Conservation (phyloP, 1,140 invertebrate species). For the Plutomurus gul region DNA sequence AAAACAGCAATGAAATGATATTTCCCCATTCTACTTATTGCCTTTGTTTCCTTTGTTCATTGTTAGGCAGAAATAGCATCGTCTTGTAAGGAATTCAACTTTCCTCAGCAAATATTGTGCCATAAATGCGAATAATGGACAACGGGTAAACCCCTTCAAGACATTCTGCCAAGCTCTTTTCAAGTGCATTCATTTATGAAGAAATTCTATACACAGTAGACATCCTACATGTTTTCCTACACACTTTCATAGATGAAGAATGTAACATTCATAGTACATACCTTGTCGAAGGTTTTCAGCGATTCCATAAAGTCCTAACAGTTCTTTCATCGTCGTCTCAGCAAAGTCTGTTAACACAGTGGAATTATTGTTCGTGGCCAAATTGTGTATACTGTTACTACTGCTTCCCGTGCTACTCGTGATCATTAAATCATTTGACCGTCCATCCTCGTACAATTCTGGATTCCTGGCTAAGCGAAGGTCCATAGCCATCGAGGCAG, state of each 20-base stretch:
- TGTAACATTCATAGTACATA: constrained; percentile 40
- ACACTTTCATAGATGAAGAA: neutral
- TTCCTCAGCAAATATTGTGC: constrained; percentile 2
- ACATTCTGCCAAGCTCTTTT: neutral
- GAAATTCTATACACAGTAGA: constrained; percentile 3
- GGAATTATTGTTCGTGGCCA: constrained; percentile 22
- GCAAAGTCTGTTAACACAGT: constrained; percentile 69
- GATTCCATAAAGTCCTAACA: constrained; percentile 71
- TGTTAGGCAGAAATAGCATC: constrained; percentile 10
- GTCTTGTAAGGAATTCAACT: constrained; percentile 5
- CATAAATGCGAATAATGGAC: neutral
- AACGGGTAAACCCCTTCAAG: neutral
- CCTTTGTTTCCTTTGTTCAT: constrained; percentile 22
- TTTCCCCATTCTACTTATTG: neutral
- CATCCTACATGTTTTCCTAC: neutral
- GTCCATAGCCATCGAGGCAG: constrained; percentile 42
- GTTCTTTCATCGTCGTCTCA: constrained; percentile 74
- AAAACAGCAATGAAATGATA: neutral
- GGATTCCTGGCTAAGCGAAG: constrained; percentile 37
- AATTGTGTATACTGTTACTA: constrained; percentile 39
- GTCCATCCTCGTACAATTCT: constrained; percentile 34
- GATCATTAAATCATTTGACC: constrained; percentile 36
- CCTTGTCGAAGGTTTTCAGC: constrained; percentile 53
- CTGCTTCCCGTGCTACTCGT: constrained; percentile 31
- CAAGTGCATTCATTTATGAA: neutral